Base-by-base conservation (phyloP, 2,888 invertebrate genomes). In the Dicyrtoma fusca region DNA sequence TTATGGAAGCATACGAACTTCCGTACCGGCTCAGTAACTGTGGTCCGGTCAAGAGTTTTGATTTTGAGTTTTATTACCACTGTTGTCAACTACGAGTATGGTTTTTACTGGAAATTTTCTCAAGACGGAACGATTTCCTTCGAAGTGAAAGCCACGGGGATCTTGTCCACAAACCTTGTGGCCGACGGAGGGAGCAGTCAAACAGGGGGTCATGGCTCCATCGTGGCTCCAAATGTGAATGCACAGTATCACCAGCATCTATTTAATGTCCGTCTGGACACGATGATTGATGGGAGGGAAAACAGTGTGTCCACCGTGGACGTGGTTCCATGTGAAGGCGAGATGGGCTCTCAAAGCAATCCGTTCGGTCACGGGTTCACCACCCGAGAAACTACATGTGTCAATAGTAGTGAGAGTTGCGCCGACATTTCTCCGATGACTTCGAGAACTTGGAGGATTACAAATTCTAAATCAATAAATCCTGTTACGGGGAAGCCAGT, bases 221-320 rank as follows among this genome's bases (percentile, higher is more conserved):
- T 71, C 1, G 76, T 79, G 1, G 63, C 65, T 0, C 62, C 57
- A 1, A 69, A 73, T 19, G 53, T 77, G 0, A 71, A 70, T 62
- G 80, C 77, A 8, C 78, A 76, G 49, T 74, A 74, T 51, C 80
- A 80, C 59, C 80, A 80, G 57, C 80, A 80, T 66, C 23, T 78
- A 4, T 78, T 79, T 66, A 64, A 65, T 3, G 44, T 74, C 14
- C 17, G 80, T 17, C 19, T 80, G 2, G 80, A 80, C 57, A 55
- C 75, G 0, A 77, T 78, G 55, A 71, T 79, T 51, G 79, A 79
- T 51, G 79, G 79, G 4, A 26, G 71, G 0, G 26, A 69, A 1
- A 79, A 79, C 51, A 72, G 74, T 11, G 75, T 78, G 3, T 55
- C 77, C 0, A 64, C 70, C 2, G 65, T 65, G 1, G 79, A 79